Percentiles rank a stretch among this genome's conserved stretches.
These are phyloP conservation scores for Gallinago undulata DNA, from an alignment of 2,113 vertebrate genomes.

Conservation along the genomic window DNA sequence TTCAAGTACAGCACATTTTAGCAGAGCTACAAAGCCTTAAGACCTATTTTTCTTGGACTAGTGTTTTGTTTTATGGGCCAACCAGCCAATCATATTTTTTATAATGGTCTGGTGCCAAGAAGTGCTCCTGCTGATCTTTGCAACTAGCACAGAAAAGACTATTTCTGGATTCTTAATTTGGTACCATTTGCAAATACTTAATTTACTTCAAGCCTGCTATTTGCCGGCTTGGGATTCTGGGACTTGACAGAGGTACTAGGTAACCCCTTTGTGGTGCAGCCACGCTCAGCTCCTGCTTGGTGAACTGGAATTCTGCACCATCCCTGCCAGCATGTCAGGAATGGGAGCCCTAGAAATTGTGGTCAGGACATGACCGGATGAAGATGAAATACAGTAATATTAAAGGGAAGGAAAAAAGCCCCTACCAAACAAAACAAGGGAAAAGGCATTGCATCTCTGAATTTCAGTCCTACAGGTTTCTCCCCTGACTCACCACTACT, in stretches of 20 bases:
- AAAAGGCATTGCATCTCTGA: background rate
- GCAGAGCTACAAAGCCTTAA: background rate
- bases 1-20: background rate
- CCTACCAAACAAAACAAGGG: background rate
- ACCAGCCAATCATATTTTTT: background rate
- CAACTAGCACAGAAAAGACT: background rate
- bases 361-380: background rate
- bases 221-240: background rate
- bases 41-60: background rate
- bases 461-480: background rate
- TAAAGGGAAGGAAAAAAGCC: background rate
- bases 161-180: background rate
- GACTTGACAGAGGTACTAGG: background rate
- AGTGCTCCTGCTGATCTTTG: background rate
- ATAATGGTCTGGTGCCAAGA: background rate
- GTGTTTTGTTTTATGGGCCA: background rate
- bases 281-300: fast-evolving
- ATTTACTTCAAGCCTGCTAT: background rate
- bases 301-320: background rate
- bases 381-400: background rate
- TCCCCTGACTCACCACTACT: background rate
- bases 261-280: background rate
- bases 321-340: background rate
- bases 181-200: background rate
- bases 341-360: background rate